Evolutionary conservation across 1,140 invertebrate species (phyloP).

Genomic region (Scaptodrosophila lebanonensis): DNA sequence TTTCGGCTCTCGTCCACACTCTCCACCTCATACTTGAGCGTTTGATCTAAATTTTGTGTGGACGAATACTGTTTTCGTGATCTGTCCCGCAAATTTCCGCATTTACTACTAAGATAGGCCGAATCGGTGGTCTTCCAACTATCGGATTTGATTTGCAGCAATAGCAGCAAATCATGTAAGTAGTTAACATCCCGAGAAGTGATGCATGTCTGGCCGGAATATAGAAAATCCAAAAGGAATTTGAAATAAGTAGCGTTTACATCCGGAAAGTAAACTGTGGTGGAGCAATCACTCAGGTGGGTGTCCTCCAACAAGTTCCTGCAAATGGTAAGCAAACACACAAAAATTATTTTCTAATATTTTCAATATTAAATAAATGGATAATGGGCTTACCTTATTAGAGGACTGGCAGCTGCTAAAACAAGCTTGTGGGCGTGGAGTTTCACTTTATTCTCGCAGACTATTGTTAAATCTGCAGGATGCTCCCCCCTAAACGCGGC

Average conservation of each 20-base stretch:
- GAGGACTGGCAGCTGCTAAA: constrained; percentile 88
- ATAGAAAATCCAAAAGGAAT: constrained; percentile 88
- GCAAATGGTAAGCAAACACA: background rate
- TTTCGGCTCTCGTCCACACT: constrained; percentile 55
- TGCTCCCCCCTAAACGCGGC: constrained; percentile 89
- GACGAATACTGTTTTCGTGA: constrained; percentile 50
- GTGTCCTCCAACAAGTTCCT: constrained; percentile 85
- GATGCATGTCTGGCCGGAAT: constrained; percentile 89
- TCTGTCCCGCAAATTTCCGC: constrained; percentile 74
- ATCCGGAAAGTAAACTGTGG: constrained; percentile 89
- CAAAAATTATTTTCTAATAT: background rate
- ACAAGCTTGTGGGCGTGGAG: constrained; percentile 88
- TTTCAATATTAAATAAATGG: background rate
- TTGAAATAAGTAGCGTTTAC: constrained; percentile 86
- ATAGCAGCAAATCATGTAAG: constrained; percentile 87
- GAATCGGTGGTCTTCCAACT: constrained; percentile 79
- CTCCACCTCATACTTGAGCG: constrained; percentile 60
- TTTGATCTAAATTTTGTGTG: constrained; percentile 49
- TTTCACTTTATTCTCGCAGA: constrained; percentile 86
- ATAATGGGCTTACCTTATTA: constrained; percentile 80
- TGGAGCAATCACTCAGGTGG: constrained; percentile 82
- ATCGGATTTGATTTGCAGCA: constrained; percentile 89
- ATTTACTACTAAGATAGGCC: constrained; percentile 61
- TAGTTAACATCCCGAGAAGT: constrained; percentile 88
- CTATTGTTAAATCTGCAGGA: constrained; percentile 88